Percentiles rank a stretch among this genome's conserved stretches.
These are phyloP conservation scores for Aphidius colemani DNA, from an alignment of 2,888 invertebrate genomes.

Conservation along the genomic window DNA sequence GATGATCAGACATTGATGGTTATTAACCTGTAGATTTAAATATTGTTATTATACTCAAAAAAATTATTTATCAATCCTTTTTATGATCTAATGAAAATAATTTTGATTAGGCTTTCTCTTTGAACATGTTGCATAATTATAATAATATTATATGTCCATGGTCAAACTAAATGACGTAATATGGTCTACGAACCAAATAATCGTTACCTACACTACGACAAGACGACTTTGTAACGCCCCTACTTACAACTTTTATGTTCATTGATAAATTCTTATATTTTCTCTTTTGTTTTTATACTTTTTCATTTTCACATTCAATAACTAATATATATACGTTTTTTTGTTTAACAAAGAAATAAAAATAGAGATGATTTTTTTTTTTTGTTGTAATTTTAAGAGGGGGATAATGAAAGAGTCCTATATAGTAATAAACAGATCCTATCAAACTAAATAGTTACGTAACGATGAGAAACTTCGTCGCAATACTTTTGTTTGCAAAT, in stretches of 20 bases:
- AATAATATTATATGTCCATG: constrained; percentile 46
- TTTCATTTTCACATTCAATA: too few species aligned
- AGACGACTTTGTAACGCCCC: constrained; percentile 34
- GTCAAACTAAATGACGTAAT: constrained; percentile 55
- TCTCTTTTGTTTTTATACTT: too few species aligned
- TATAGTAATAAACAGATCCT: constrained; percentile 46
- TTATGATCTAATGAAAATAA: background rate
- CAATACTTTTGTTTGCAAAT: constrained; percentile 51
- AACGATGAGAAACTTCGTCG: constrained; percentile 54
- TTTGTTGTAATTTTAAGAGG: background rate
- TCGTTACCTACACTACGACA: constrained; percentile 46
- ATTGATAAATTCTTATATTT: constrained; percentile 35
- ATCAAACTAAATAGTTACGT: constrained; percentile 46
- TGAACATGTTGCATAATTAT: too few species aligned
- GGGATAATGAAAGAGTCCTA: constrained; percentile 33
- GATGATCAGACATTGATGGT: too few species aligned
- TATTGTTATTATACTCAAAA: background rate
- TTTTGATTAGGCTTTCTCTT: too few species aligned
- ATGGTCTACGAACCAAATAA: constrained; percentile 39
- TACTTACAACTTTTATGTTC: constrained; percentile 21
- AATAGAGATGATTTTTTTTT: too few species aligned
- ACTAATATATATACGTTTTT: too few species aligned
- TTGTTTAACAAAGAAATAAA: too few species aligned
- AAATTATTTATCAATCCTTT: background rate
- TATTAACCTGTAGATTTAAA: too few species aligned